A percentile compares a stretch with the other conserved stretches of the same genome.
Conservation (phyloP, 2,888 invertebrate genomes). For the Elegia similella region DNA sequence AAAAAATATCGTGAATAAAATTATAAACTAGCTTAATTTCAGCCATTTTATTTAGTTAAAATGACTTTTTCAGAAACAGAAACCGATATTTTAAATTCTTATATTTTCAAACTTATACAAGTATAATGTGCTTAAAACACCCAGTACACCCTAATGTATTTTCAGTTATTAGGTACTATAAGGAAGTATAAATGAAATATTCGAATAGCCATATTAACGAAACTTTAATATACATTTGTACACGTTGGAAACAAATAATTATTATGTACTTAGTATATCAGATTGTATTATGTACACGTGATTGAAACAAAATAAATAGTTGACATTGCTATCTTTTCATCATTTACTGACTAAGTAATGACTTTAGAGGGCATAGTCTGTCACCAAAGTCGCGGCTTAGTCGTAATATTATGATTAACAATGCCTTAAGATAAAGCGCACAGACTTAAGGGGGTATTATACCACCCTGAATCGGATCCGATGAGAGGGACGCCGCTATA, state of each 20-base stretch:
- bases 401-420: background rate
- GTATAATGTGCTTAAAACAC: too few species aligned
- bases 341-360: slow-evolving; percentile 46
- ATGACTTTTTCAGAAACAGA: too few species aligned
- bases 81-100: too few species aligned
- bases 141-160: too few species aligned
- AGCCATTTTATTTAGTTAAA: too few species aligned
- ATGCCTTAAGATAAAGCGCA: too few species aligned
- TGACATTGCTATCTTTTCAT: slow-evolving; percentile 59
- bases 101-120: too few species aligned
- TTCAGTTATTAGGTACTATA: background rate
- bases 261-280: slow-evolving; percentile 63
- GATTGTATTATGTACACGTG: slow-evolving; percentile 67
- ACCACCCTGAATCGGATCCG: too few species aligned
- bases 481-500: too few species aligned
- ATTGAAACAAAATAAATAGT: slow-evolving; percentile 72
- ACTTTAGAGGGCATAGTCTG: slow-evolving; percentile 30
- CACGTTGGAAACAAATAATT: slow-evolving; percentile 58
- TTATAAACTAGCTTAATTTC: too few species aligned
- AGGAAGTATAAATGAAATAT: slow-evolving; percentile 27
- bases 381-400: background rate
- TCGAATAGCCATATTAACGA: slow-evolving; percentile 39
- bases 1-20: too few species aligned
- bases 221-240: slow-evolving; percentile 78
- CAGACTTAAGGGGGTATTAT: too few species aligned